Evolutionary conservation across 2,113 vertebrate species (phyloP).

Genomic region (Oriolus oriolus): DNA sequence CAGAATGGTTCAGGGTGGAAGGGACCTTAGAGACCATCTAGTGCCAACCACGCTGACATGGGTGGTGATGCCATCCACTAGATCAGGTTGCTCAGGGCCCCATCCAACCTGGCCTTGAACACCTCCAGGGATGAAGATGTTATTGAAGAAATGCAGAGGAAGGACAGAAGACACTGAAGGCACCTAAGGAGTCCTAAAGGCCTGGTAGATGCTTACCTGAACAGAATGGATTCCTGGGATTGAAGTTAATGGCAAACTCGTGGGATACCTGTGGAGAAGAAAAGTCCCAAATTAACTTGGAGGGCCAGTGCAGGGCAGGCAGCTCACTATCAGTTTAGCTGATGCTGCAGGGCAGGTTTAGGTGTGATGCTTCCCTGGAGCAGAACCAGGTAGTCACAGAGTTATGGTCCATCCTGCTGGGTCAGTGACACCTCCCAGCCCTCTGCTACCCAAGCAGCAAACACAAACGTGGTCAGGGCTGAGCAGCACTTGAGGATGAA

Average conservation of each 20-base stretch:
- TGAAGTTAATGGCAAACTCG: slow-evolving; percentile 98
- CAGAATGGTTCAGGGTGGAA: neutral
- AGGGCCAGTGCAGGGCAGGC: neutral
- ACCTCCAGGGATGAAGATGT: neutral
- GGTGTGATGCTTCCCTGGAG: neutral
- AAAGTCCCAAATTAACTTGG: neutral
- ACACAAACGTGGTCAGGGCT: rapidly evolving
- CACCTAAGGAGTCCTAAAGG: neutral
- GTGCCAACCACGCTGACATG: rapidly evolving
- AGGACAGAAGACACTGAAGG: neutral
- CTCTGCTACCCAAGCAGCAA: neutral
- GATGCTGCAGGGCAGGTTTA: neutral
- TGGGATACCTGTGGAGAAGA: slow-evolving; percentile 87
- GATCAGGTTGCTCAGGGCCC: neutral
- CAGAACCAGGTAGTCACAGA: neutral
- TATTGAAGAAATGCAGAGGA: neutral
- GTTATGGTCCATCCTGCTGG: neutral
- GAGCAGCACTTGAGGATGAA: neutral
- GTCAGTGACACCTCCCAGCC: neutral
- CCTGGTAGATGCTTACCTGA: slow-evolving; percentile 76
- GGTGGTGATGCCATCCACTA: neutral
- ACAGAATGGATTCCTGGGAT: slow-evolving; percentile 96
- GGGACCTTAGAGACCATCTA: neutral
- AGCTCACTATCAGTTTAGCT: neutral
- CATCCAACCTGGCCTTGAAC: neutral